phyloP scores from a whole-genome alignment of 2,797 vertebrate species.

The Sphenodon punctatus region DNA sequence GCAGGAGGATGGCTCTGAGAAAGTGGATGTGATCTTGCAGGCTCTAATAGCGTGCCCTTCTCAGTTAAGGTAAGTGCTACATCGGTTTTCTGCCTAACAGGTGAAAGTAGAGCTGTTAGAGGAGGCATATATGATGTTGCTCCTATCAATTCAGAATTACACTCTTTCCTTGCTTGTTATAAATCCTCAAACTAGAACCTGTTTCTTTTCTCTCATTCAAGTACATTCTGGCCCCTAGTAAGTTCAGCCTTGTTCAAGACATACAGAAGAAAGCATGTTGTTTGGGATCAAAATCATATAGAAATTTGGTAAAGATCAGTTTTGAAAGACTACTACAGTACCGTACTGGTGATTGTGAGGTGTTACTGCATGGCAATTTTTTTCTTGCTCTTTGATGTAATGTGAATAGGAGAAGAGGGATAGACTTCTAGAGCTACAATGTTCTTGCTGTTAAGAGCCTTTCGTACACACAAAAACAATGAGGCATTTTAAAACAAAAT shows the following conservation, averaged over 20 bases:
- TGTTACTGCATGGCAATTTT: too few species aligned
- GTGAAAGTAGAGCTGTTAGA: not conserved
- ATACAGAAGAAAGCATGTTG: not conserved
- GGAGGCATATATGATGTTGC: not conserved
- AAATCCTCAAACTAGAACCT: not conserved
- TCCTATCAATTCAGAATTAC: not conserved
- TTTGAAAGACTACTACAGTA: not conserved
- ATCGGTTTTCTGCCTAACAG: not conserved
- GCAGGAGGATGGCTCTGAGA: slow-evolving; percentile 59
- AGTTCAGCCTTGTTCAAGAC: not conserved
- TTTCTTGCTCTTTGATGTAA: not conserved
- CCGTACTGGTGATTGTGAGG: too few species aligned
- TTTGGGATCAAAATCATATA: not conserved
- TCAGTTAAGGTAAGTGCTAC: slow-evolving; percentile 75
- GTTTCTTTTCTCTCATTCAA: not conserved
- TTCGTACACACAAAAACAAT: too few species aligned
- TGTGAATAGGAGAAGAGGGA: not conserved
- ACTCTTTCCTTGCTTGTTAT: not conserved
- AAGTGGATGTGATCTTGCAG: slow-evolving; percentile 80
- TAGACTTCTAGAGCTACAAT: not conserved
- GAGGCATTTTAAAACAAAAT: too few species aligned
- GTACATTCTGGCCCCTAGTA: not conserved
- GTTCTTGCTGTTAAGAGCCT: rapidly evolving
- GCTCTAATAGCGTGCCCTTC: slow-evolving; percentile 84
- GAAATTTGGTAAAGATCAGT: not conserved